phyloP scores from a whole-genome alignment of 2,113 vertebrate species.

The Neodontobutis hainanensis region DNA sequence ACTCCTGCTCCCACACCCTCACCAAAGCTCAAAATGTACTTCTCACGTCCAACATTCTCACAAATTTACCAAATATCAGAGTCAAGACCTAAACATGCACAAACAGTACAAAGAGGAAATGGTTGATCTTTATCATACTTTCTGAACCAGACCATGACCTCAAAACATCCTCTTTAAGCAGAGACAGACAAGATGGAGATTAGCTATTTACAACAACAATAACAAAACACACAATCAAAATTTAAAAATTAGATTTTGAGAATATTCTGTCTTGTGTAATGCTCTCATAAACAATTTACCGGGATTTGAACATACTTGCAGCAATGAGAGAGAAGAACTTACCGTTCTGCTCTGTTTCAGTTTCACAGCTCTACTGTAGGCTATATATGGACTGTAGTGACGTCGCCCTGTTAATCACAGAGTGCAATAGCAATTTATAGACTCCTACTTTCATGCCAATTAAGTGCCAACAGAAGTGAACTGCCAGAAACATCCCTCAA shows the following conservation, averaged over 20 bases:
- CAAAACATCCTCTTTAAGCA: conserved; percentile 59
- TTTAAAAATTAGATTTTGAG: too few species aligned
- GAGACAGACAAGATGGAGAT: conserved; percentile 24
- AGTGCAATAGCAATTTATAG: not conserved
- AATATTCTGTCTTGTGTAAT: too few species aligned
- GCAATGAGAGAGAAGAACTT: not conserved
- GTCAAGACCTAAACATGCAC: conserved; percentile 1
- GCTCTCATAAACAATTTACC: too few species aligned
- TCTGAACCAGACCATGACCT: conserved; percentile 45
- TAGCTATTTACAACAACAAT: conserved; percentile 13
- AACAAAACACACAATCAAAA: not conserved
- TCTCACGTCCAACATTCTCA: too few species aligned
- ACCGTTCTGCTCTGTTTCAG: not conserved
- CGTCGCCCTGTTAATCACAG: conserved; percentile 15
- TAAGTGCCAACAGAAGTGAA: conserved; percentile 22
- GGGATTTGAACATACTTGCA: not conserved
- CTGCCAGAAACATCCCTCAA: not conserved
- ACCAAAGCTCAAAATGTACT: conserved; percentile 4
- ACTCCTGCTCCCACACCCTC: conserved; percentile 12
- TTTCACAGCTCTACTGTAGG: conserved; percentile 4
- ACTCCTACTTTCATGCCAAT: conserved; percentile 38
- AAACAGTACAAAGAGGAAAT: conserved; percentile 54
- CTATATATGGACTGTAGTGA: conserved; percentile 4
- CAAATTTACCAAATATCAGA: too few species aligned
- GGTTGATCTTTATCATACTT: conserved; percentile 52